Evolutionary conservation across 2,797 vertebrate genomes (phyloP).

Genomic region (Darevskia mixta): DNA sequence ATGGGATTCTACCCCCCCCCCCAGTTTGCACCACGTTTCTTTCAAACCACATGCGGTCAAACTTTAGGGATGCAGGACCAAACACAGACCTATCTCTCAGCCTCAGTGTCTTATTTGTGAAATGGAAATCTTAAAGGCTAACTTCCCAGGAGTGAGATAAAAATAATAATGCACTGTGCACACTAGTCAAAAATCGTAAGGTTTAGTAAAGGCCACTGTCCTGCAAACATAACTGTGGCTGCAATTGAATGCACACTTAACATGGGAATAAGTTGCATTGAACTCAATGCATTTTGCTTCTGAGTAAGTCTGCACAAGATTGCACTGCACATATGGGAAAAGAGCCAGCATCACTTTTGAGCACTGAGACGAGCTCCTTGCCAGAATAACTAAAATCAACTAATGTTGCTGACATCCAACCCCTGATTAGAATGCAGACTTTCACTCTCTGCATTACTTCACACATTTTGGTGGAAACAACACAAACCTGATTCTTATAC

Average conservation of each 20-base stretch:
- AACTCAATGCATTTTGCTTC: not conserved
- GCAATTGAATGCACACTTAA: not conserved
- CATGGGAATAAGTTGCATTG: not conserved
- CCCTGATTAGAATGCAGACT: not conserved
- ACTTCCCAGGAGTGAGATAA: not conserved
- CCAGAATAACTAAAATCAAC: slow-evolving; percentile 6
- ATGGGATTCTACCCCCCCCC: too few relatives aligned
- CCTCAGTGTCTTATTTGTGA: not conserved
- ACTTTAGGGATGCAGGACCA: not conserved
- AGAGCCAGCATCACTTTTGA: not conserved
- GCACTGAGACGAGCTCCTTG: not conserved
- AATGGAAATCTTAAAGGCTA: not conserved
- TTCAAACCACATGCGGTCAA: not conserved
- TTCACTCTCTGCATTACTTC: not conserved
- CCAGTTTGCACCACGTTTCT: not conserved
- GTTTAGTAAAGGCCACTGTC: not conserved
- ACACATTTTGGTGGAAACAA: not conserved
- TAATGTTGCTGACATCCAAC: not conserved
- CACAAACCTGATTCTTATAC: not conserved
- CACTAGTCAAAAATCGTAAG: not conserved
- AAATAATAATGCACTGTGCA: not conserved
- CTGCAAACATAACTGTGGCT: not conserved
- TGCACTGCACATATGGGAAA: not conserved
- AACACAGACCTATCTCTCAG: not conserved
- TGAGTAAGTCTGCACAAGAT: not conserved